Base-by-base conservation (phyloP, 1,140 invertebrate species). In the Caenorhabditis tropicalis region DNA sequence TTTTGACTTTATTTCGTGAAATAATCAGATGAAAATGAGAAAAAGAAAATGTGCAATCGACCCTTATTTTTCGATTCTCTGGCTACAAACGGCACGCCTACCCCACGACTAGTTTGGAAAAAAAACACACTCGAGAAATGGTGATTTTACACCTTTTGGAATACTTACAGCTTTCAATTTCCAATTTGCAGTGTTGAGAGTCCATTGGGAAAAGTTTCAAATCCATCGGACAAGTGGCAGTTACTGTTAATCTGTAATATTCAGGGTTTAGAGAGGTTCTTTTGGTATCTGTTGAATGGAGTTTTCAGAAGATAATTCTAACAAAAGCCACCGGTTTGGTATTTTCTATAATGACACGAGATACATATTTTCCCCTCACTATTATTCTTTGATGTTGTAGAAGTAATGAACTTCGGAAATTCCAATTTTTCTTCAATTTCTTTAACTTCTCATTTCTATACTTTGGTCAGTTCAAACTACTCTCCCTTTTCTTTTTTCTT, bases 171-270 rank as follows among this genome's bases (percentile, higher is more conserved):
- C 92, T 92, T 88, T 93, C 93, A 29, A 93, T 92, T 88, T 93
- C 93, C 74, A 93, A 88, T 49, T 91, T 91, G 84, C 93, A 93
- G 29, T 87, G 87, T 87, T 93, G 92, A 27, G 94, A 94, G 92
- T 98, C 97, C 96, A 98, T 97, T 4, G 98, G 98, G 92, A 98
- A 99, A 90, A 96, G 95, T 88, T 95, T 94, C 43, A 99, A 92
- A 89, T 97, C 95, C 97, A 99, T 99, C 6, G 96, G 96, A 92
- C 97, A 99, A 86, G 95, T 96, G 1, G 97, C 96, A 92, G 97
- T 96, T 83, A 99, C 96, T 15, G 97, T 99, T 89, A 99, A 92
- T 91, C 97, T 97, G 92, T 91, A 87, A 84, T 83, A 31, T 21
- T 46, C 10, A 21, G 21, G 27, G 15, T 43, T 24, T 29, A 33